Percentiles rank a stretch among this genome's conserved stretches.
Evolutionary conservation across 2,888 invertebrate genomes (phyloP).

Genomic region (Masnerella sp.): DNA sequence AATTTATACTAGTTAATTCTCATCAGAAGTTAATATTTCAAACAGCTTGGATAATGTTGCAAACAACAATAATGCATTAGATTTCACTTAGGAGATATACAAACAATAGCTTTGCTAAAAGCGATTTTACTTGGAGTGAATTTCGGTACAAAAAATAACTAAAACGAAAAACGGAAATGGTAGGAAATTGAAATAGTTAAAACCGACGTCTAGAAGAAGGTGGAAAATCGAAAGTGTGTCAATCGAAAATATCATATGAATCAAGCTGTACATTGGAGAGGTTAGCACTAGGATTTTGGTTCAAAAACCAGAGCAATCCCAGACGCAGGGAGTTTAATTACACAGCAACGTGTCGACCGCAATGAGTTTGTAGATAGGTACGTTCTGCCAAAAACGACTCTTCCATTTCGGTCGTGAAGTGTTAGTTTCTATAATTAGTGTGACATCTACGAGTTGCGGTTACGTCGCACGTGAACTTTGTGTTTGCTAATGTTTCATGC

Average conservation of each 20-base stretch:
- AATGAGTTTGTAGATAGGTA: conserved; percentile 63
- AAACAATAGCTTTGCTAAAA: too few relatives aligned
- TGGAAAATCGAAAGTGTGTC: too few relatives aligned
- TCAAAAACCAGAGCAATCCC: conserved; percentile 61
- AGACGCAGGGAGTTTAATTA: conserved; percentile 72
- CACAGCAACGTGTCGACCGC: conserved; percentile 67
- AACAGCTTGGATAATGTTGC: too few relatives aligned
- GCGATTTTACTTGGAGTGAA: too few relatives aligned
- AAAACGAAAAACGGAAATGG: too few relatives aligned
- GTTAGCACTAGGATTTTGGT: conserved; percentile 57
- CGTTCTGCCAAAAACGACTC: conserved; percentile 61
- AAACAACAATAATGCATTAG: too few relatives aligned
- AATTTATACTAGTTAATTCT: too few relatives aligned
- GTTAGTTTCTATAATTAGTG: conserved; percentile 57
- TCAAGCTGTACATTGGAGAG: conserved; percentile 38
- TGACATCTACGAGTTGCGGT: conserved; percentile 55
- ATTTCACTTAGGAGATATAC: too few relatives aligned
- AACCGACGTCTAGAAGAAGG: too few relatives aligned
- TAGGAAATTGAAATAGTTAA: too few relatives aligned
- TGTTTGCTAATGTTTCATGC: conserved; percentile 49
- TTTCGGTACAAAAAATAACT: too few relatives aligned
- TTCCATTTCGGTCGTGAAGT: conserved; percentile 54
- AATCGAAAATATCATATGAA: conserved; percentile 41
- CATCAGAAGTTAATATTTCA: too few relatives aligned
- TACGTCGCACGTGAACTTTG: conserved; percentile 51